Base-by-base conservation (phyloP, 1,140 invertebrate species). In the Saccostrea glomerata region DNA sequence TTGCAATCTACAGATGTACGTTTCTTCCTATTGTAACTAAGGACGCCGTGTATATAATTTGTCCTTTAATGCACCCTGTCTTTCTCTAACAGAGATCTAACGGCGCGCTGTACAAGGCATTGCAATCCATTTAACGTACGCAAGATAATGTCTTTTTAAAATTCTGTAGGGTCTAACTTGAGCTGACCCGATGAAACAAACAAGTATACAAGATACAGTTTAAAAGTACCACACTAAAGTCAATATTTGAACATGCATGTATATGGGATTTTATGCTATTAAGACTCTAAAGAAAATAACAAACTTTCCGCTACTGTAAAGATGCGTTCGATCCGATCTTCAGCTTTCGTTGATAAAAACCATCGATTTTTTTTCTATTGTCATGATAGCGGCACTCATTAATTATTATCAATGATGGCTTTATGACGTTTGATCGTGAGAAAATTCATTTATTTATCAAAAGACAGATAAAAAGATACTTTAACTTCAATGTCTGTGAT, bases 101-200 rank as follows among this genome's bases (percentile, higher is more conserved):
- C 70, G 70, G 25, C 70, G 70, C 25, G 23, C 70, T 77, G 25
- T 36, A 77, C 70, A 77, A n/a, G 70, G 25, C 30, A 77, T 25
- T 77, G 70, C 70, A 77, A 77, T 77, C 70, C 70, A 77, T 77
- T 77, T 77, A 63, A 63, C 58, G 58, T 63, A 20, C 15, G 58
- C n/a, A 77, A 77, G 70, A 77, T 77, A 77, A 77, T 77, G 70
- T 77, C 70, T 77, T 77, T 77, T 77, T 77, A 77, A 77, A 77
- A 36, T 77, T 77, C 70, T 30, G 70, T 77, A 0, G 70, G 70
- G 70, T 25, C 70, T 30, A 30, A 77, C 70, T 9, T 30, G 70
- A 77, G 70, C 70, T 77, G 70, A 77, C 70, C 70, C 70, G 70
- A 77, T 77, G 70, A 77, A 77, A 77, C 70, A 77, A 77, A 77